These are phyloP conservation scores for Solenopsis invicta DNA, from an alignment of 1,140 invertebrate genomes.

Conservation along the genomic window DNA sequence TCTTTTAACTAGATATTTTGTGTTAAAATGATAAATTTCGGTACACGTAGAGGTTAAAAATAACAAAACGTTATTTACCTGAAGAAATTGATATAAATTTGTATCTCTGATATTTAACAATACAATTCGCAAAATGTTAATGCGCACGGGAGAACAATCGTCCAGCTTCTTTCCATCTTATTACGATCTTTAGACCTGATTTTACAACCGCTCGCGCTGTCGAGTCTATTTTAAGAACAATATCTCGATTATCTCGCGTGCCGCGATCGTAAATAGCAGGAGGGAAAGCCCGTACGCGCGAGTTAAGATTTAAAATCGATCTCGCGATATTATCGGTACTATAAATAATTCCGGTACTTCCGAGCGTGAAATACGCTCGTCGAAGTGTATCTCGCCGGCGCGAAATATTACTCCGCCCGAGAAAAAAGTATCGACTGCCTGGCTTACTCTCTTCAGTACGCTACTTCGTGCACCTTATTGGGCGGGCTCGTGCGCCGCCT, in stretches of 20 bases:
- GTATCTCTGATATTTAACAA: too few relatives aligned
- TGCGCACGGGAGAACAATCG: too few relatives aligned
- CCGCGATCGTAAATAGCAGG: conserved; percentile 30
- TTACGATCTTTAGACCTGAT: background rate
- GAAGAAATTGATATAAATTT: too few relatives aligned
- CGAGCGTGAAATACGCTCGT: conserved; percentile 42
- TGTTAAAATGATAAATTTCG: too few relatives aligned
- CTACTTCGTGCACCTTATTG: background rate
- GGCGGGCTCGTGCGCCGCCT: conserved; percentile 20
- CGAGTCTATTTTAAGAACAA: conserved; percentile 6
- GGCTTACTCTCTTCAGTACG: conserved; percentile 5
- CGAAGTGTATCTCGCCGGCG: conserved; percentile 24
- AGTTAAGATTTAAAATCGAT: conserved; percentile 58
- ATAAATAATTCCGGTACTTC: conserved; percentile 47
- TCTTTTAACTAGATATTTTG: too few relatives aligned
- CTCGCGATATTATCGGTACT: conserved; percentile 47
- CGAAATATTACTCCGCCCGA: conserved; percentile 32
- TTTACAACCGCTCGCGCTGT: background rate
- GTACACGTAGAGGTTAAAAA: too few relatives aligned
- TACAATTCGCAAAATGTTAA: too few relatives aligned
- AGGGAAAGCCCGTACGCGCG: background rate
- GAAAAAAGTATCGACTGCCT: conserved; percentile 37
- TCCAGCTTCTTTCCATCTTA: background rate
- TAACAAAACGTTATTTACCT: too few relatives aligned
- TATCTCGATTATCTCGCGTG: conserved; percentile 16